These are phyloP conservation scores for Calycopis cecrops DNA, from an alignment of 1,140 invertebrate genomes.

Conservation along the genomic window DNA sequence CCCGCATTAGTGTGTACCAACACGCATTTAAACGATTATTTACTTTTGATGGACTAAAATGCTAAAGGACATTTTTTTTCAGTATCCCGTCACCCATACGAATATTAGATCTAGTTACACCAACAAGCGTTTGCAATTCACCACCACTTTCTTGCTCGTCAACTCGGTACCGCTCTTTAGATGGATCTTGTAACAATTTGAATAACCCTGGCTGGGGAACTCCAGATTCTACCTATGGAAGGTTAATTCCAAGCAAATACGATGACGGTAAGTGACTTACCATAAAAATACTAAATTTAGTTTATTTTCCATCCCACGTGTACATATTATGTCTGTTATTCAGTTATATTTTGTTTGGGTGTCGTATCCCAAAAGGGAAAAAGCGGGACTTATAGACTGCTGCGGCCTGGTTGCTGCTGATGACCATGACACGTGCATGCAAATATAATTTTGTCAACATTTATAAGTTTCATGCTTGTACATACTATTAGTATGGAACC, in stretches of 20 bases:
- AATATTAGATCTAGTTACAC: not conserved
- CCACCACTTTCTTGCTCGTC: not conserved
- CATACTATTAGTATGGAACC: no score
- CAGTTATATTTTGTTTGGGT: no score
- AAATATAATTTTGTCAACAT: no score
- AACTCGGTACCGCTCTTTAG: conserved; percentile 20
- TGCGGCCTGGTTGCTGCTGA: no score
- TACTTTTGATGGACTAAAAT: no score
- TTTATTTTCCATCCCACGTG: not conserved
- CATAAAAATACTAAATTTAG: not conserved
- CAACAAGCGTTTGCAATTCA: not conserved
- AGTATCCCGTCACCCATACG: not conserved
- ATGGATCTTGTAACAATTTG: conserved; percentile 28
- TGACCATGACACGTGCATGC: no score
- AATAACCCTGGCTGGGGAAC: conserved; percentile 20
- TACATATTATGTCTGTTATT: not conserved
- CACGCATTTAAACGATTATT: no score
- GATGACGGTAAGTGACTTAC: conserved; percentile 12
- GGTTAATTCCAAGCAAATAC: conserved; percentile 15
- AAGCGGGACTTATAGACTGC: no score
- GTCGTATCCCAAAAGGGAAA: no score
- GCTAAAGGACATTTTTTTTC: not conserved
- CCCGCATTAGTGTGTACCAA: no score
- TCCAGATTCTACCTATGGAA: conserved; percentile 11
- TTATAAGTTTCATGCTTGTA: no score